A percentile compares a stretch with the other conserved stretches of the same genome.
phyloP scores from a whole-genome alignment of 2,113 vertebrate species.

The Rutilus rutilus region DNA sequence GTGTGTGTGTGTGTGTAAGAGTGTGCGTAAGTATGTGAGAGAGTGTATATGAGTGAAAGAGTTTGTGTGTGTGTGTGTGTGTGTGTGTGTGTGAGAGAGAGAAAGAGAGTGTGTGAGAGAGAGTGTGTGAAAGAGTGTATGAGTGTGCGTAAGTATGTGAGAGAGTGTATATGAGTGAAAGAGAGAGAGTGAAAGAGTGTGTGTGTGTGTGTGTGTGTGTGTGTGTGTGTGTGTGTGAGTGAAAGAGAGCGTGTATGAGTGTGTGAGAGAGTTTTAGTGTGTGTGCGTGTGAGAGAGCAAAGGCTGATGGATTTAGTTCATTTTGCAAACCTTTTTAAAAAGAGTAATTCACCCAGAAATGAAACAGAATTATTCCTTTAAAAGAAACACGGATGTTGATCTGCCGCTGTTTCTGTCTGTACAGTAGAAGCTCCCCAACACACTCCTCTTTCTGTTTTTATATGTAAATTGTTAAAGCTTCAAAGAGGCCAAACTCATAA shows the following conservation, averaged over 20 bases:
- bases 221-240: neutral
- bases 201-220: neutral
- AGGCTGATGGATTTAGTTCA: neutral
- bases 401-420: neutral
- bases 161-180: neutral
- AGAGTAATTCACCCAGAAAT: neutral
- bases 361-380: neutral
- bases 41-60: no score
- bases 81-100: no score
- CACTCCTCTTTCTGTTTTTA: slow-evolving; percentile 6
- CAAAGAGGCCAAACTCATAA: slow-evolving; percentile 36
- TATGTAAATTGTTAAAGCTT: slow-evolving; percentile 17
- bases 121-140: no score
- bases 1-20: neutral
- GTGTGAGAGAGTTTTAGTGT: neutral
- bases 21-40: neutral
- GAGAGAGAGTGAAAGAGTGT: no score
- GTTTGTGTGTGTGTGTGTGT: neutral
- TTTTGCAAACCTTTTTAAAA: neutral
- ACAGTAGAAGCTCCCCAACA: neutral
- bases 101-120: neutral
- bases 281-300: neutral
- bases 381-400: neutral
- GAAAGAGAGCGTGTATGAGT: neutral
- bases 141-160: neutral